Conservation (phyloP, 2,113 vertebrate genomes). For the Gallinago jamesoni region DNA sequence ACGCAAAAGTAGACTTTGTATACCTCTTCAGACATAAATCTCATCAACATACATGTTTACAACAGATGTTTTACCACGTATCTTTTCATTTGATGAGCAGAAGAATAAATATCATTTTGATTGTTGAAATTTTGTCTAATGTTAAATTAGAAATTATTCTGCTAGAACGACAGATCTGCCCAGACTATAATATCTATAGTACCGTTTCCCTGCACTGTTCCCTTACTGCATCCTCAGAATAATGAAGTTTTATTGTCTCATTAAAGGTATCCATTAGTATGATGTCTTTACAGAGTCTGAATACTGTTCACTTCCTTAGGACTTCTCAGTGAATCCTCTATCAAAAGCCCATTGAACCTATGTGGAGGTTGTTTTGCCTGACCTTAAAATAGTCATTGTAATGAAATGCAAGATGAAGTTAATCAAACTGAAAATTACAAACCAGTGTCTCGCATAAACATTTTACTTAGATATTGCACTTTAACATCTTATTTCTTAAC, state of each 20-base stretch:
- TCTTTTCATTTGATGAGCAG: background rate
- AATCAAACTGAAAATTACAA: background rate
- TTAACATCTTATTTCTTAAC: background rate
- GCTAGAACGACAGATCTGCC: background rate
- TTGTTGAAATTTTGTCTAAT: background rate
- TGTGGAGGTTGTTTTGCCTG: background rate
- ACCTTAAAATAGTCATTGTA: background rate
- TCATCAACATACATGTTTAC: background rate
- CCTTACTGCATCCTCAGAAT: background rate
- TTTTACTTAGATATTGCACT: background rate
- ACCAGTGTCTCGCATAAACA: background rate
- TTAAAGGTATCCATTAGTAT: background rate
- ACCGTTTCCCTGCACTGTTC: background rate
- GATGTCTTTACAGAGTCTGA: background rate
- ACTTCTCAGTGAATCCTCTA: background rate
- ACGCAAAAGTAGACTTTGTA: conserved; percentile 47
- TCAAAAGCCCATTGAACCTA: background rate
- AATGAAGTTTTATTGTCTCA: background rate
- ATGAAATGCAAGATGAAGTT: background rate
- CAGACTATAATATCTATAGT: background rate
- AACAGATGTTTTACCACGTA: background rate
- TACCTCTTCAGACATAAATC: background rate
- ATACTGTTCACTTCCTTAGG: background rate
- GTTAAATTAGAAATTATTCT: background rate
- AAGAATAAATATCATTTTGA: background rate